Conservation (phyloP, 2,797 vertebrate genomes). For the Luscinia luscinia region DNA sequence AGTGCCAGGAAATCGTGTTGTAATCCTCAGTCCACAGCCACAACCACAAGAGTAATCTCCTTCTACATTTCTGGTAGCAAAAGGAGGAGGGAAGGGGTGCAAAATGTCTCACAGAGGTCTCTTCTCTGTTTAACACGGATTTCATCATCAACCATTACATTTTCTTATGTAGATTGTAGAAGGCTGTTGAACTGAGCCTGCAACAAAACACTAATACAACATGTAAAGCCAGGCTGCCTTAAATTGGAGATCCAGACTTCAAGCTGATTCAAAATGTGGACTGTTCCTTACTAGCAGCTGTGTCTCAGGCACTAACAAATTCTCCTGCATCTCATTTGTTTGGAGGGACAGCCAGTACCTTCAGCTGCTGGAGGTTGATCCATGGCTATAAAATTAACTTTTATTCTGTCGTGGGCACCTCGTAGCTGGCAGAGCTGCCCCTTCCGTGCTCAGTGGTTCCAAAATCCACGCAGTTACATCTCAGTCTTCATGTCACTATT, state of each 20-base stretch:
- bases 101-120: not conserved
- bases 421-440: not conserved
- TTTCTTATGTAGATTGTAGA: not conserved
- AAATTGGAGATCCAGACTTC: not conserved
- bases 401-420: not conserved
- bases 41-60: conserved; percentile 27
- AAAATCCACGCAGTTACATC: not conserved
- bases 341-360: not conserved
- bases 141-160: not conserved
- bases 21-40: conserved; percentile 28
- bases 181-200: not conserved
- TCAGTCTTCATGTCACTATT: not conserved
- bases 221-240: not conserved
- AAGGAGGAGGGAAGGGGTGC: rapidly evolving
- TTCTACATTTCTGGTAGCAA: conserved; percentile 28
- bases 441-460: not conserved
- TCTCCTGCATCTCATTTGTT: not conserved
- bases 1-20: conserved; percentile 54
- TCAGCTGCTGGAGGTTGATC: not conserved
- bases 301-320: not conserved
- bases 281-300: not conserved
- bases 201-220: not conserved
- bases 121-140: not conserved
- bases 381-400: not conserved
- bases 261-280: not conserved